phyloP scores from a whole-genome alignment of 2,113 vertebrate genomes.

The Malurus cyaneus region DNA sequence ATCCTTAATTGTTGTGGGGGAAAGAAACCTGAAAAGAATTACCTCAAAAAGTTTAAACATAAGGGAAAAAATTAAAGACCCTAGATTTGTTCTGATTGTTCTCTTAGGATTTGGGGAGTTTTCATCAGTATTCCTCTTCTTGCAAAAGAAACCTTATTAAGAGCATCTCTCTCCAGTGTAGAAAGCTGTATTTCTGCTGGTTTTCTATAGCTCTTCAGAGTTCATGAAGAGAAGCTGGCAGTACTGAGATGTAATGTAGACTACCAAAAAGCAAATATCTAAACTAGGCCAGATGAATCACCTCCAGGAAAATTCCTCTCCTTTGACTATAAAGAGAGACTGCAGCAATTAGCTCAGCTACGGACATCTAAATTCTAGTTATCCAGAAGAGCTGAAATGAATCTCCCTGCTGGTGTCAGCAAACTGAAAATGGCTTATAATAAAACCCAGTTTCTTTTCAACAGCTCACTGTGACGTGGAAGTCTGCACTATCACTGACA shows the following conservation, averaged over 20 bases:
- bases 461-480: accelerated
- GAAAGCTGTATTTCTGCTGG: background rate
- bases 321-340: background rate
- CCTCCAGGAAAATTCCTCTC: background rate
- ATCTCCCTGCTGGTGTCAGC: background rate
- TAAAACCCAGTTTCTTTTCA: background rate
- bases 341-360: conserved; percentile 16
- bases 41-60: background rate
- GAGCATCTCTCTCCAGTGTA: background rate
- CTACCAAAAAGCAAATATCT: background rate
- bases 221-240: background rate
- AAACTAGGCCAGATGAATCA: background rate
- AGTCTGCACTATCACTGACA: background rate
- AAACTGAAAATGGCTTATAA: background rate
- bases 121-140: background rate
- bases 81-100: background rate
- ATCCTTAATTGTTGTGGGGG: background rate
- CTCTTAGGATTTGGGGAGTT: background rate
- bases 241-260: background rate
- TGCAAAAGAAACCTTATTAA: background rate
- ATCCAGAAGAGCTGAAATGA: background rate
- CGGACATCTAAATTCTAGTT: background rate
- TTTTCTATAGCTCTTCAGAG: background rate
- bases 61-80: background rate
- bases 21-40: background rate